These are phyloP conservation scores for Pogona vitticeps DNA, from an alignment of 2,113 vertebrate species.

Conservation along the genomic window DNA sequence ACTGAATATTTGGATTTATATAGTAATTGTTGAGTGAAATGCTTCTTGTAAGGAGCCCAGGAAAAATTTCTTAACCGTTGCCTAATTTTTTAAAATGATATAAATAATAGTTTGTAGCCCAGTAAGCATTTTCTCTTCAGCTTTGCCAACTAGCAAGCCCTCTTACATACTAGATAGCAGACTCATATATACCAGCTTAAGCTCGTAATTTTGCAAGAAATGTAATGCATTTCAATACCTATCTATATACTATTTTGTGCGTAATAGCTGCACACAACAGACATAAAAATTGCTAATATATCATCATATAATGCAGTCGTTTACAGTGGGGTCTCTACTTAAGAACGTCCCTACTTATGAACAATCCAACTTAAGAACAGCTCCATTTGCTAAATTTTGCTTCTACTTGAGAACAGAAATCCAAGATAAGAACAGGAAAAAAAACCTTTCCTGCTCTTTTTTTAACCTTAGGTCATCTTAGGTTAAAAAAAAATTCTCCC, in stretches of 20 bases:
- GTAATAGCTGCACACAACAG: too few species aligned
- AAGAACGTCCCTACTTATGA: too few species aligned
- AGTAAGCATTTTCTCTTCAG: background rate
- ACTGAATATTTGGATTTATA: background rate
- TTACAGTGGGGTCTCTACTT: too few species aligned
- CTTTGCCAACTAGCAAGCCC: background rate
- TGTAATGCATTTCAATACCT: background rate
- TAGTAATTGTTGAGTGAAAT: background rate
- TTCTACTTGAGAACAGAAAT: too few species aligned
- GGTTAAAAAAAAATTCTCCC: too few species aligned
- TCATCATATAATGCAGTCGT: background rate
- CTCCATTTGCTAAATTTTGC: too few species aligned
- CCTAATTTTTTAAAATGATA: background rate
- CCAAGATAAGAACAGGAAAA: too few species aligned
- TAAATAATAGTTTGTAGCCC: too few species aligned
- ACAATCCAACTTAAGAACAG: too few species aligned
- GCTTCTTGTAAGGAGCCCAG: background rate
- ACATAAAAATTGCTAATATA: background rate
- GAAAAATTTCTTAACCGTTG: background rate
- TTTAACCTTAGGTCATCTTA: too few species aligned
- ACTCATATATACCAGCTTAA: background rate
- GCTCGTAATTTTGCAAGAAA: background rate
- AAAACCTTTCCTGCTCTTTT: too few species aligned
- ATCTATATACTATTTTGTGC: background rate
- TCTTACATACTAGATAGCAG: background rate